Evolutionary conservation across 2,888 invertebrate species (phyloP).

Genomic region (Barypeithes pellucidus): DNA sequence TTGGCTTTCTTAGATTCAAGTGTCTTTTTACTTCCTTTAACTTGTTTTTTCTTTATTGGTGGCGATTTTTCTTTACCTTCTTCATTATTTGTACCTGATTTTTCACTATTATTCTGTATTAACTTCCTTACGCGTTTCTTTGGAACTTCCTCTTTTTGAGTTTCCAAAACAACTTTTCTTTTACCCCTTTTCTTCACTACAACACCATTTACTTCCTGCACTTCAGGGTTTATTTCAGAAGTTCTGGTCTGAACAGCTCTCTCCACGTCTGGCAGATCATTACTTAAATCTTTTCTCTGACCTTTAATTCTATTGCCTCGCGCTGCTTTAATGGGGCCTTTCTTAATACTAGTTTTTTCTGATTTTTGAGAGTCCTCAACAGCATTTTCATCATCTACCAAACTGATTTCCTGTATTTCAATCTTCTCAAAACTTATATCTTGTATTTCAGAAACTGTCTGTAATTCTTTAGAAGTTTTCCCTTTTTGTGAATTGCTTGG

Average conservation of each 20-base stretch:
- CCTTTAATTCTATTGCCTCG: background rate
- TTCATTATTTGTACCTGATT: background rate
- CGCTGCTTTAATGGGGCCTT: background rate
- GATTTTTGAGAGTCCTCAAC: background rate
- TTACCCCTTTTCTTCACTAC: background rate
- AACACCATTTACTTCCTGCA: background rate
- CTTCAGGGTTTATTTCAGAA: background rate
- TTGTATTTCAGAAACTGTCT: background rate
- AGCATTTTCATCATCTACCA: background rate
- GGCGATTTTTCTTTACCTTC: background rate
- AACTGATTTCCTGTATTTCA: slow-evolving; percentile 1
- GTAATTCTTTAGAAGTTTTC: background rate
- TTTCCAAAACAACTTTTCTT: background rate
- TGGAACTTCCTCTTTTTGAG: slow-evolving; percentile 19
- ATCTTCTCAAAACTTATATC: background rate
- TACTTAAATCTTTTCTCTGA: background rate
- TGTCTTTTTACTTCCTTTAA: background rate
- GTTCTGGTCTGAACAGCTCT: background rate
- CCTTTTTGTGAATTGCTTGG: too few species aligned
- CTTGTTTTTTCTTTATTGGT: background rate
- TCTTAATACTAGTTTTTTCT: background rate
- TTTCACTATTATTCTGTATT: background rate
- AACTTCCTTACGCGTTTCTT: slow-evolving; percentile 15
- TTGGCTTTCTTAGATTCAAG: background rate
- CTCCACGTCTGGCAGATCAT: background rate